phyloP scores from a whole-genome alignment of 2,888 invertebrate species.

The Erynnis tages region DNA sequence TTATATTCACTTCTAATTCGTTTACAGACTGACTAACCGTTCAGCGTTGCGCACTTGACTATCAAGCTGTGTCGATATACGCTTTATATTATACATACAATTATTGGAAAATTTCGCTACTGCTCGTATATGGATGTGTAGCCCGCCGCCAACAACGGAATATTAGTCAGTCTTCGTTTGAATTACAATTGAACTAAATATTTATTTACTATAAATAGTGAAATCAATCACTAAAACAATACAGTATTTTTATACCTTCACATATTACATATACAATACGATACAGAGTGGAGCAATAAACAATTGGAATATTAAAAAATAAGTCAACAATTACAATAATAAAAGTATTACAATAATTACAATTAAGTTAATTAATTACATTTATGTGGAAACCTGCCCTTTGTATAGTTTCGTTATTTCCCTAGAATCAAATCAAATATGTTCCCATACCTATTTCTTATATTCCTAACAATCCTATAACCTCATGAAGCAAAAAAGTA shows the following conservation, averaged over 20 bases:
- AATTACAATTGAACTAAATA: conserved; percentile 29
- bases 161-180: conserved; percentile 25
- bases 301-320: conserved; percentile 28
- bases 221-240: conserved; percentile 26
- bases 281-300: conserved; percentile 27
- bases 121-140: conserved; percentile 1
- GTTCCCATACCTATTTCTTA: conserved; percentile 72
- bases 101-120: conserved; percentile 12
- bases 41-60: conserved; percentile 6
- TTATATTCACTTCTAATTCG: conserved; percentile 25
- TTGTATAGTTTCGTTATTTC: conserved; percentile 52
- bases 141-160: conserved; percentile 12
- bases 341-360: conserved; percentile 27
- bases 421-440: conserved; percentile 63
- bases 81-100: conserved; percentile 7
- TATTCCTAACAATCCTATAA: conserved; percentile 72
- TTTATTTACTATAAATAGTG: conserved; percentile 26
- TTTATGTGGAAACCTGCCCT: conserved; percentile 61
- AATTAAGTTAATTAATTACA: conserved; percentile 28
- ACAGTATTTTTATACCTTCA: conserved; percentile 21
- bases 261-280: conserved; percentile 23
- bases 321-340: conserved; percentile 26
- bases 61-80: conserved; percentile 11
- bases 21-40: conserved; percentile 25
- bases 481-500: conserved; percentile 80